A percentile compares a stretch with the other conserved stretches of the same genome.
These are phyloP conservation scores for Coluber constrictor DNA, from an alignment of 2,797 vertebrate species.

Conservation along the genomic window DNA sequence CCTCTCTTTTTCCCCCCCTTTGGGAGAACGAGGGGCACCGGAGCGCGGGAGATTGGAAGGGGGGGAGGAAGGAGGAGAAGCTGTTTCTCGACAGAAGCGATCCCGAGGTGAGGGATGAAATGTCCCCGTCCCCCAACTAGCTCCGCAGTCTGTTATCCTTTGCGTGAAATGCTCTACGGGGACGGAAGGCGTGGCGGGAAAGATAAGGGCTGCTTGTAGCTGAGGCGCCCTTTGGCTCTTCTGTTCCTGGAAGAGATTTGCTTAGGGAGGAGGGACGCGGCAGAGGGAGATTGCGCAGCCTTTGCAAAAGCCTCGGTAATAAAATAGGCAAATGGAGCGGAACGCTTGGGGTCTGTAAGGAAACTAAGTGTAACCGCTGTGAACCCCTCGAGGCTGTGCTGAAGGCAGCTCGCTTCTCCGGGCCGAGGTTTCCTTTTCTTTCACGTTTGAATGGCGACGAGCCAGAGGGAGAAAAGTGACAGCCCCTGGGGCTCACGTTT, in stretches of 20 bases:
- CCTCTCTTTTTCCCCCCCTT: neutral
- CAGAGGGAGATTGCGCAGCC: neutral
- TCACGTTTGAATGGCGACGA: neutral
- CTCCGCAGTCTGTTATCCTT: neutral
- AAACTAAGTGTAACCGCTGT: neutral
- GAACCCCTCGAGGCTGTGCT: neutral
- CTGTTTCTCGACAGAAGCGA: neutral
- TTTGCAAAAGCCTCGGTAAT: neutral
- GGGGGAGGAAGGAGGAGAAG: neutral
- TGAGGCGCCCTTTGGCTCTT: neutral
- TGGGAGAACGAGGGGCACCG: neutral
- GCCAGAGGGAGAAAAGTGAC: neutral
- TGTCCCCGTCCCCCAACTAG: accelerated
- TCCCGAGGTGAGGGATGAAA: too few relatives aligned
- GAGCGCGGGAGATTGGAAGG: neutral
- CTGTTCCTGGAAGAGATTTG: neutral
- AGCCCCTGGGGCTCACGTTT: neutral
- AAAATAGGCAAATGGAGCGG: neutral
- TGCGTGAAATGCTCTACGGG: neutral
- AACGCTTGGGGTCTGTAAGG: neutral
- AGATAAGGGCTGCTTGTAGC: neutral
- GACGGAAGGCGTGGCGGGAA: neutral
- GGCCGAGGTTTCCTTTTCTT: neutral
- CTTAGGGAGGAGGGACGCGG: neutral
- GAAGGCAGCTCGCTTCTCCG: neutral